A percentile compares a stretch with the other conserved stretches of the same genome.
These are phyloP conservation scores for Lithobates sylvaticus DNA, from an alignment of 2,797 vertebrate genomes.

Conservation along the genomic window DNA sequence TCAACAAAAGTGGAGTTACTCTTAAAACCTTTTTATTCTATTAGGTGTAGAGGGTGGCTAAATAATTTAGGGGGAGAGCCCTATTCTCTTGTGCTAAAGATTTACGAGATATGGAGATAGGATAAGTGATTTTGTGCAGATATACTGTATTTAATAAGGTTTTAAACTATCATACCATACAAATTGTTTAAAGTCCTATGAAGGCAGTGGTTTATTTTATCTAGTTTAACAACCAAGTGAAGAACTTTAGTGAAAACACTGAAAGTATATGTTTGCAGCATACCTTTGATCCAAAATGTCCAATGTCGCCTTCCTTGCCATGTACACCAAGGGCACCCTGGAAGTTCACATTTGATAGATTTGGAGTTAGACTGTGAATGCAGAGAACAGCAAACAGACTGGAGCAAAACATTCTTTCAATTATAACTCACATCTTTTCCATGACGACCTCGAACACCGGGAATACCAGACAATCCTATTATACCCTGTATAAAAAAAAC, in stretches of 20 bases:
- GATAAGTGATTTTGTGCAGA: no score
- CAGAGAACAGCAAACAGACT: not conserved
- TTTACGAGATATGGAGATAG: no score
- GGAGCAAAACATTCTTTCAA: not conserved
- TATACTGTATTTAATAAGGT: no score
- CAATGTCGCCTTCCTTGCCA: constrained; percentile 69
- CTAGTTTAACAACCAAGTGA: no score
- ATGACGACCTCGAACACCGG: constrained; percentile 74
- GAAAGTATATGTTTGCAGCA: not conserved
- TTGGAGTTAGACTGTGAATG: not conserved
- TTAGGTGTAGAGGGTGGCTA: no score
- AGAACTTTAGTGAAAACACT: not conserved
- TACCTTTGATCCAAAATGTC: constrained; percentile 70
- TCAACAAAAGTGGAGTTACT: no score
- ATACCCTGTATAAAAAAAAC: constrained; percentile 64
- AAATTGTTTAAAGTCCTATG: no score
- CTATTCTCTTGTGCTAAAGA: no score
- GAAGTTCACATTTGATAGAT: not conserved
- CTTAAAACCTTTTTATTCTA: no score
- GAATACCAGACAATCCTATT: constrained; percentile 66
- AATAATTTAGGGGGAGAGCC: no score
- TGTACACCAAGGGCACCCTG: constrained; percentile 72
- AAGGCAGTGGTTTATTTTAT: no score
- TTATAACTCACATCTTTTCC: constrained; percentile 73
- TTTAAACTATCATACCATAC: no score